These are phyloP conservation scores for Alloplasta piceator DNA, from an alignment of 2,888 invertebrate genomes.

Conservation along the genomic window DNA sequence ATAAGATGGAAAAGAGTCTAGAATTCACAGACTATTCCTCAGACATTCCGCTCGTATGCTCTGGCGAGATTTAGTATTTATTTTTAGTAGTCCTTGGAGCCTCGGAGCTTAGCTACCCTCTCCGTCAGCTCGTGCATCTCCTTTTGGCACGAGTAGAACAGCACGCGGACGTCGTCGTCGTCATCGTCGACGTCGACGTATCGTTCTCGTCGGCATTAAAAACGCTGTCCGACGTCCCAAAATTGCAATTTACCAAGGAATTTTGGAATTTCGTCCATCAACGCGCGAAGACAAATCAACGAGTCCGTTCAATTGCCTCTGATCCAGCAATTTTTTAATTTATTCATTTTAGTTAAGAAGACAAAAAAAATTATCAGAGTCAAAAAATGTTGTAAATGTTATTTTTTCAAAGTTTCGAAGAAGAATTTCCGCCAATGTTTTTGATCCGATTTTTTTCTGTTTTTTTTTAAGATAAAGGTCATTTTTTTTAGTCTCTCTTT, in stretches of 20 bases:
- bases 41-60: constrained; percentile 51
- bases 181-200: constrained; percentile 13
- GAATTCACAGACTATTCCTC: constrained; percentile 56
- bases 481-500: too few species aligned
- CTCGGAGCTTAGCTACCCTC: constrained; percentile 57
- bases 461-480: too few species aligned
- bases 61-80: constrained; percentile 61
- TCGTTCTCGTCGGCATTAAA: not conserved
- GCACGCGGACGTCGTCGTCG: constrained; percentile 62
- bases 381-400: too few species aligned
- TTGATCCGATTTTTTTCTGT: too few species aligned
- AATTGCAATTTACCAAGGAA: constrained; percentile 3
- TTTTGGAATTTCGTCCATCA: not conserved
- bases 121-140: constrained; percentile 62
- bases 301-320: not conserved
- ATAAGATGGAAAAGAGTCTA: constrained; percentile 7
- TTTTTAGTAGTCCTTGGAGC: constrained; percentile 66
- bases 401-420: too few species aligned
- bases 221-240: constrained; percentile 13
- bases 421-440: too few species aligned
- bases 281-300: too few species aligned
- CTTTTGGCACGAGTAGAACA: constrained; percentile 59
- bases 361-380: too few species aligned
- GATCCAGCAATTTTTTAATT: too few species aligned
- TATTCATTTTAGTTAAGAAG: too few species aligned